These are phyloP conservation scores for Mya arenaria DNA, from an alignment of 1,140 invertebrate genomes.

Conservation along the genomic window DNA sequence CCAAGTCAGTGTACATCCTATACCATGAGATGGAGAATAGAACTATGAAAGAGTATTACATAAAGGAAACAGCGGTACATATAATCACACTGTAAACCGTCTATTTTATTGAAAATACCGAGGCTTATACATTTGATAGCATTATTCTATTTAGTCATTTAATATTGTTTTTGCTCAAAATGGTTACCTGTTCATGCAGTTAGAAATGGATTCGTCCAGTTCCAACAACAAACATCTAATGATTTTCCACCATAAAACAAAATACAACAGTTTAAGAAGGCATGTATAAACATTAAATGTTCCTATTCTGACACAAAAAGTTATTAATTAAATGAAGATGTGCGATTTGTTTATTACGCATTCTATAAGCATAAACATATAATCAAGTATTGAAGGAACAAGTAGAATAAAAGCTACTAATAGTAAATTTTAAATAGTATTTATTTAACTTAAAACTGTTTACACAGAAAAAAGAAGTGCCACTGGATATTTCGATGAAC, in stretches of 20 bases:
- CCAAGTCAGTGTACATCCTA: slow-evolving; percentile 19
- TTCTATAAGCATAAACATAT: background rate
- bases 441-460: too few species aligned
- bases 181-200: background rate
- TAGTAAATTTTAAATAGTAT: too few species aligned
- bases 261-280: too few species aligned
- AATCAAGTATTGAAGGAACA: background rate
- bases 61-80: background rate
- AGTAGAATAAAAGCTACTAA: too few species aligned
- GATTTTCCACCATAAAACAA: background rate
- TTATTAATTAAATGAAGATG: background rate
- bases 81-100: too few species aligned
- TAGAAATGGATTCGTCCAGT: background rate
- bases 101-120: too few species aligned
- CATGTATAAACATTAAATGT: too few species aligned
- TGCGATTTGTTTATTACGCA: background rate
- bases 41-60: slow-evolving; percentile 40
- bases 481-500: background rate
- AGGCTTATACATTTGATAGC: too few species aligned
- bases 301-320: background rate
- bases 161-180: background rate
- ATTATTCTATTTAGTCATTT: background rate
- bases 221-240: background rate
- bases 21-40: slow-evolving; percentile 40
- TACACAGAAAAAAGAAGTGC: background rate